phyloP scores from a whole-genome alignment of 2,888 invertebrate species.

The Orgyia antiqua region DNA sequence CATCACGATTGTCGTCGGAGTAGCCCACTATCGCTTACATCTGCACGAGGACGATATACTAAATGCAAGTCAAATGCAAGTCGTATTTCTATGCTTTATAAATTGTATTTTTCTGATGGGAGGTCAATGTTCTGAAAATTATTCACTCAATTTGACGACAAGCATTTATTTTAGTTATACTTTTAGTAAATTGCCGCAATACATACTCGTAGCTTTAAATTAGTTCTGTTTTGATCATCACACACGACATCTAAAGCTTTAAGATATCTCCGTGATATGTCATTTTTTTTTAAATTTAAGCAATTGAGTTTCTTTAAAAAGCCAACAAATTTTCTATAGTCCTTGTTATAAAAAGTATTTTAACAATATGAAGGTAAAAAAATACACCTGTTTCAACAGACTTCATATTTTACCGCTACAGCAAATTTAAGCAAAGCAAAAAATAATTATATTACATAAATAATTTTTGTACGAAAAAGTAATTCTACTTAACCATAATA shows the following conservation, averaged over 20 bases:
- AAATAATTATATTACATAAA: no score
- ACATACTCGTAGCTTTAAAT: no score
- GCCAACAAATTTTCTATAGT: no score
- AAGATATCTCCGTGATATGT: constrained; percentile 3
- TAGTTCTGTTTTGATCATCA: not conserved
- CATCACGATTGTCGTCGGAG: constrained; percentile 37
- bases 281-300: no score
- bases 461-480: no score
- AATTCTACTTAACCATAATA: no score
- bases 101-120: constrained; percentile 39
- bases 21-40: constrained; percentile 37
- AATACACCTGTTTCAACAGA: no score
- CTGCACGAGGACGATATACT: constrained; percentile 33
- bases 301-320: no score
- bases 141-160: constrained; percentile 12
- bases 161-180: constrained; percentile 8
- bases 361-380: no score
- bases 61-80: constrained; percentile 48
- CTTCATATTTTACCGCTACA: no score
- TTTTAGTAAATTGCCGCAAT: not conserved
- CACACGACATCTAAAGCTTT: not conserved
- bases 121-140: constrained; percentile 40
- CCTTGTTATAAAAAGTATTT: no score
- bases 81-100: constrained; percentile 49
- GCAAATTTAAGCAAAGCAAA: no score